Conservation (phyloP, 2,888 invertebrate genomes). For the Phyllotreta cruciferae region DNA sequence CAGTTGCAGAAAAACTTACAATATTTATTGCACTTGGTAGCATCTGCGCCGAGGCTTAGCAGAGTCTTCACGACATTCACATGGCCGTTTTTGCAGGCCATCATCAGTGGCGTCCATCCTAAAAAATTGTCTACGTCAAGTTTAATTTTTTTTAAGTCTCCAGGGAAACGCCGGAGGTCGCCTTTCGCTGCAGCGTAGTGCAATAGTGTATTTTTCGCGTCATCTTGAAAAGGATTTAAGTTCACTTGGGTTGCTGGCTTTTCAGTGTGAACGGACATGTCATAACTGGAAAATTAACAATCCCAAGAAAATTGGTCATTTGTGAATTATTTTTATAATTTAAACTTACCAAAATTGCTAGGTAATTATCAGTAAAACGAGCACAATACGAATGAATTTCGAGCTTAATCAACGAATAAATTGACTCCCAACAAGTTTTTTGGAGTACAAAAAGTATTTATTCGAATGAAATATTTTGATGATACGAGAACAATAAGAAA, state of each 20-base stretch:
- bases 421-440: too few species aligned
- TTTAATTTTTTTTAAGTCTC: constrained; percentile 42
- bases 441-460: too few species aligned
- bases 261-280: neutral
- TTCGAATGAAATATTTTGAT: too few species aligned
- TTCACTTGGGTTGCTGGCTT: neutral
- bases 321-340: too few species aligned
- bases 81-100: constrained; percentile 55
- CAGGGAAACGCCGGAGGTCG: constrained; percentile 42
- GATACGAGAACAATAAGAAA: too few species aligned
- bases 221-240: constrained; percentile 46
- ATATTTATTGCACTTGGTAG: constrained; percentile 53
- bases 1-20: constrained; percentile 47
- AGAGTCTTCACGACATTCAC: constrained; percentile 49
- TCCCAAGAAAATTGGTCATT: too few species aligned
- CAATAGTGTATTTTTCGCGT: constrained; percentile 53
- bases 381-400: too few species aligned
- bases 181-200: constrained; percentile 53
- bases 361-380: too few species aligned
- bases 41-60: constrained; percentile 53
- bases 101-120: constrained; percentile 59
- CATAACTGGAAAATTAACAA: neutral
- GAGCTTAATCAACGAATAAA: too few species aligned
- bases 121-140: constrained; percentile 54
- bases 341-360: too few species aligned